A percentile compares a stretch with the other conserved stretches of the same genome.
phyloP scores from a whole-genome alignment of 2,888 invertebrate species.

The Sympetrum striolatum region DNA sequence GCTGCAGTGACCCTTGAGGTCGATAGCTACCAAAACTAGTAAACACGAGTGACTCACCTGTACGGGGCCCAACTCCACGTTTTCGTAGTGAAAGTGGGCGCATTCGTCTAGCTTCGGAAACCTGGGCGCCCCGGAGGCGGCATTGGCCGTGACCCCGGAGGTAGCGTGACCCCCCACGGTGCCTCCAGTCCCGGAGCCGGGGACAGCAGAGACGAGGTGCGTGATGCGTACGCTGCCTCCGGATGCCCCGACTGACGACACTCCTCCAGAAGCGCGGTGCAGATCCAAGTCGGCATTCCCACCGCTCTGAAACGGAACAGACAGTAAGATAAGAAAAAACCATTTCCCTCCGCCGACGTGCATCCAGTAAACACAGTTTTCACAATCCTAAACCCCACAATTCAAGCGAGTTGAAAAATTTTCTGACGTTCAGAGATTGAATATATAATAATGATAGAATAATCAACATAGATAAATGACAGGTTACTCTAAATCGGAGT shows the following conservation, averaged over 20 bases:
- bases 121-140: slow-evolving; percentile 57
- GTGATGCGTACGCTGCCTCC: slow-evolving; percentile 38
- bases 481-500: no score
- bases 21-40: no score
- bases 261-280: slow-evolving; percentile 46
- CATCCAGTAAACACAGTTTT: no score
- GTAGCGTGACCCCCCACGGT: slow-evolving; percentile 3
- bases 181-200: background rate
- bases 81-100: slow-evolving; percentile 98
- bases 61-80: slow-evolving; percentile 84
- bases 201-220: slow-evolving; percentile 20
- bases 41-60: slow-evolving; percentile 59
- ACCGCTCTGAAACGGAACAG: slow-evolving; percentile 14
- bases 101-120: slow-evolving; percentile 94
- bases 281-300: slow-evolving; percentile 30
- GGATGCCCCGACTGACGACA: background rate
- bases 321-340: background rate
- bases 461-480: no score
- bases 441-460: no score
- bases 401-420: no score
- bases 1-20: no score
- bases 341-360: no score
- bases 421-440: no score
- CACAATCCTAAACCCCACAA: no score
- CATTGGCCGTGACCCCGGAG: background rate